phyloP scores from a whole-genome alignment of 2,888 invertebrate genomes.

The Caenorhabditis imperialis region DNA sequence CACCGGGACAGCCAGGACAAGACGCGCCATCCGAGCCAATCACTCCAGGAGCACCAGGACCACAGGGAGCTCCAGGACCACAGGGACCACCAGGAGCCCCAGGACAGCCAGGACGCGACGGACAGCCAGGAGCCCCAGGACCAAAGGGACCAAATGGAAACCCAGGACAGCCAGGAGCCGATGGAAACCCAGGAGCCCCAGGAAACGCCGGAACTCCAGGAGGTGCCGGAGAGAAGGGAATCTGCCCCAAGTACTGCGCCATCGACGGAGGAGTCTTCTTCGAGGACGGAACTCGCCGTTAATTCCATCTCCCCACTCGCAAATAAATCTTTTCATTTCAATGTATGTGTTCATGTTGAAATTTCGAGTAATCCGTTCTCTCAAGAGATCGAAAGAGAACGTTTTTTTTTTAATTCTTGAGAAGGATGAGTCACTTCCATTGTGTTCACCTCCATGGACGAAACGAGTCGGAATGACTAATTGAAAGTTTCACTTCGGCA shows the following conservation, averaged over 20 bases:
- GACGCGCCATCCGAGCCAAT: conserved; percentile 67
- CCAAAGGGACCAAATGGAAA: conserved; percentile 67
- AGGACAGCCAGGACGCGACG: conserved; percentile 66
- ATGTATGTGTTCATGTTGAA: not conserved
- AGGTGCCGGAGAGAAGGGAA: conserved; percentile 72
- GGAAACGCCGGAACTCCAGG: conserved; percentile 56
- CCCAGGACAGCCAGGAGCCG: conserved; percentile 62
- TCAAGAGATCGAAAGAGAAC: too few relatives aligned
- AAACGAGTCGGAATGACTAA: too few relatives aligned
- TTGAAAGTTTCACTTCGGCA: too few relatives aligned
- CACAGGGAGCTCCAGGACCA: conserved; percentile 68
- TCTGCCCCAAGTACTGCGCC: conserved; percentile 77
- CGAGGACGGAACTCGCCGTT: conserved; percentile 73
- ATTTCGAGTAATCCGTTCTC: too few relatives aligned
- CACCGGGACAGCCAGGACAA: conserved; percentile 72
- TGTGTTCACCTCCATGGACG: too few relatives aligned
- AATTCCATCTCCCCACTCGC: conserved; percentile 4
- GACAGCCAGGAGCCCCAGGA: conserved; percentile 66
- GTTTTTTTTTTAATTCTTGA: too few relatives aligned
- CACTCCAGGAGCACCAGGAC: conserved; percentile 69
- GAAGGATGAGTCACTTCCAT: too few relatives aligned
- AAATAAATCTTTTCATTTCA: conserved; percentile 32
- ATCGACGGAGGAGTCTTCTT: conserved; percentile 77
- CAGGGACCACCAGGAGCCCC: conserved; percentile 69
- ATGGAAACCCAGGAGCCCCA: conserved; percentile 64